Evolutionary conservation across 2,888 invertebrate genomes (phyloP).

Genomic region (Dryocosmus kuriphilus): DNA sequence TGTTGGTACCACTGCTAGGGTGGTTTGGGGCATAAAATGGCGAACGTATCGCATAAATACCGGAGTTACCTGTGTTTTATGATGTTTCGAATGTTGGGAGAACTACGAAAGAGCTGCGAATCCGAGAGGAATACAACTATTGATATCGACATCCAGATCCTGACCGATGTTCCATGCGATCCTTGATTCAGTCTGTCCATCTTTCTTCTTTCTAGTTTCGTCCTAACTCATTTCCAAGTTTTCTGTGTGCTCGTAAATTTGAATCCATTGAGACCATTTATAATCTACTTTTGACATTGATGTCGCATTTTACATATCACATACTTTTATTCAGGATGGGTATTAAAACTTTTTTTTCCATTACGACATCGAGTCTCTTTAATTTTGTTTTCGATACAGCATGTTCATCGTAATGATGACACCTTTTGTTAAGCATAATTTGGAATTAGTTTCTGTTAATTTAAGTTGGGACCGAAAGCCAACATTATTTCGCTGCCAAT

Average conservation of each 20-base stretch:
- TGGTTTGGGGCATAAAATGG: constrained; percentile 64
- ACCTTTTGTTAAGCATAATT: too few relatives aligned
- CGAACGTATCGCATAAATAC: constrained; percentile 74
- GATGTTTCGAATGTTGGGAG: constrained; percentile 56
- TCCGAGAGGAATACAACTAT: constrained; percentile 50
- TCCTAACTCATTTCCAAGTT: constrained; percentile 24
- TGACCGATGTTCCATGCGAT: constrained; percentile 70
- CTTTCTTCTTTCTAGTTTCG: constrained; percentile 26
- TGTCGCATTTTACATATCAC: not conserved
- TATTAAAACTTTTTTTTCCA: not conserved
- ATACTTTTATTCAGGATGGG: not conserved
- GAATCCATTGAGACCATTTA: not conserved
- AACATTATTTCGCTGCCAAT: too few relatives aligned
- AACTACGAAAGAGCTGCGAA: constrained; percentile 53
- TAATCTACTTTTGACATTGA: not conserved
- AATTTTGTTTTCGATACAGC: not conserved
- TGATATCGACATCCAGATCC: constrained; percentile 75
- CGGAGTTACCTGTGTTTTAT: constrained; percentile 77
- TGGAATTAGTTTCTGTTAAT: too few relatives aligned
- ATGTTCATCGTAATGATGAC: not conserved
- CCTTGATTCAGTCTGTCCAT: constrained; percentile 19
- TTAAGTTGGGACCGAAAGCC: too few relatives aligned
- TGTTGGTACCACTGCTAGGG: constrained; percentile 50
- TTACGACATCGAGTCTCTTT: not conserved
- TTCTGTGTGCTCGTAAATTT: constrained; percentile 13